phyloP scores from a whole-genome alignment of 2,888 invertebrate genomes.

The Zaprionus obscuricornis region DNA sequence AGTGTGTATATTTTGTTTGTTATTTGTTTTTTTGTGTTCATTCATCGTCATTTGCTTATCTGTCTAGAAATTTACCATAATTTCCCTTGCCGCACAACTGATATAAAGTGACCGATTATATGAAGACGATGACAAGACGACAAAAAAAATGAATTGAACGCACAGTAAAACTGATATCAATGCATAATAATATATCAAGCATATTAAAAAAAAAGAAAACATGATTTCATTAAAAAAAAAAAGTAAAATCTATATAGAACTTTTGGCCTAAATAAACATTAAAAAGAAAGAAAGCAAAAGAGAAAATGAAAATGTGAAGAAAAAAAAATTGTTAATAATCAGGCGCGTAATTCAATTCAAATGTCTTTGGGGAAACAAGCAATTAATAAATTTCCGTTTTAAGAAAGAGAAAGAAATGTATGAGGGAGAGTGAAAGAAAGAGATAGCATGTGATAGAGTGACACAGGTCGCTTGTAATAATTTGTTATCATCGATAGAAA shows the following conservation, averaged over 20 bases:
- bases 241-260: not conserved
- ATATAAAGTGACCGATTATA: slow-evolving; percentile 51
- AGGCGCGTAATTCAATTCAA: slow-evolving; percentile 70
- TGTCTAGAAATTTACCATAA: slow-evolving; percentile 50
- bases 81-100: slow-evolving; percentile 12
- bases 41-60: slow-evolving; percentile 34
- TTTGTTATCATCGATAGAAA: slow-evolving; percentile 47
- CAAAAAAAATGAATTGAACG: too few relatives aligned
- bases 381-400: slow-evolving; percentile 65
- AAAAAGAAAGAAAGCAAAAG: too few relatives aligned
- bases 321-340: slow-evolving; percentile 50
- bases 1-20: too few relatives aligned
- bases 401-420: not conserved
- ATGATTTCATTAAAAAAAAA: slow-evolving; percentile 52
- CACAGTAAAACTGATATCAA: slow-evolving; percentile 44
- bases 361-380: slow-evolving; percentile 62
- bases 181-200: slow-evolving; percentile 23
- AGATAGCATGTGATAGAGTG: not conserved
- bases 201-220: slow-evolving; percentile 20
- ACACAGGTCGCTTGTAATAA: slow-evolving; percentile 43
- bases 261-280: slow-evolving; percentile 67
- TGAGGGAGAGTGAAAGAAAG: not conserved
- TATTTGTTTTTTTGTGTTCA: too few relatives aligned
- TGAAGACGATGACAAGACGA: slow-evolving; percentile 15
- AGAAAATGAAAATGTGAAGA: too few relatives aligned